Evolutionary conservation across 2,113 vertebrate species (phyloP), one percentile per base, ranked within the genome.

Genomic region (Callocephalon fimbriatum): DNA sequence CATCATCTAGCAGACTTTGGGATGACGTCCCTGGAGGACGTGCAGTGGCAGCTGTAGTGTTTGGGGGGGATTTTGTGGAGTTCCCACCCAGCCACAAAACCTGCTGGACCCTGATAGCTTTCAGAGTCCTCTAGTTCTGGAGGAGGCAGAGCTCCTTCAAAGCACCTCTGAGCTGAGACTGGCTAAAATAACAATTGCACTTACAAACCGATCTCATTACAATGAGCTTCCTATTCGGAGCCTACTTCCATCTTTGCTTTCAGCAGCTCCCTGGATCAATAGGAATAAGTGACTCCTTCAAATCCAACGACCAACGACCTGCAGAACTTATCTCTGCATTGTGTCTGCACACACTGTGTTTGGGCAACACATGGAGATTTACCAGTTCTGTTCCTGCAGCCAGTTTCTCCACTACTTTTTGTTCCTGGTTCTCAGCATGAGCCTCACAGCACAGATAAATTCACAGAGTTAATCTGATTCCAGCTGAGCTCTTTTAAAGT

Each of bases 401-500:
- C 73, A 42, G 74, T 38, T 91, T 65, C 93, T 71, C 88, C 48
- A 11, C 53, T 65, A 22, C 79, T 92, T 95, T 93, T 86, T 91
- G 88, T 95, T 95, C 63, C 82, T 92, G 65, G 38, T 23, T 78
- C 94, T 95, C 96, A 96, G 95, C 95, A 56, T 35, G 79, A 95
- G 76, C 42, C 48, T 92, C 73, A 22, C 47, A 78, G 88, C 72
- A 65, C 68, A 88, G 92, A 92, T 72, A 95, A 91, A 96, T 92
- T 92, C 94, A 88, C 94, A 65, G 79, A 72, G 73, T 86, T 95
- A 97, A 95, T 92, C 92, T 93, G 90, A 95, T 95, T 95, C 95
- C 91, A 92, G 67, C 88, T 81, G 94, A 94, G 95, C 96, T 93
- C 95, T 94, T 94, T 91, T 81, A 91, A 95, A 96, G 62, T 79